Evolutionary conservation across 92 coral and sea anemone genomes (phyloP).

Genomic region (Muricea muricata): DNA sequence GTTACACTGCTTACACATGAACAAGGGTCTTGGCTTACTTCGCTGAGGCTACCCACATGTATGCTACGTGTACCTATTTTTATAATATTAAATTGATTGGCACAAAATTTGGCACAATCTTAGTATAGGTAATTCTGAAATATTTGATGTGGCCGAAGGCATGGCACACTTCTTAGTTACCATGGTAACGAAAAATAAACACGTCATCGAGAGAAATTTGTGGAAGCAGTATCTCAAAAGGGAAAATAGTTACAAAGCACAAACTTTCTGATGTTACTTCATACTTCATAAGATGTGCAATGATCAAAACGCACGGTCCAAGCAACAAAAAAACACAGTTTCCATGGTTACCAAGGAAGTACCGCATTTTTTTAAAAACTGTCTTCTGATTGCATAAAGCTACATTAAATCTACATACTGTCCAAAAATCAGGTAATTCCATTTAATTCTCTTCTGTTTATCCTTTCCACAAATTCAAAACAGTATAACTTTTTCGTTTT

Average conservation of each 20-base stretch:
- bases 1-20: too few species aligned
- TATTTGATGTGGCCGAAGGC: conserved; percentile 11
- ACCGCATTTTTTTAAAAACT: neutral
- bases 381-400: conserved; percentile 6
- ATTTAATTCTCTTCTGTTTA: neutral
- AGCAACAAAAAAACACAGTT: neutral
- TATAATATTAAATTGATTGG: neutral
- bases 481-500: neutral
- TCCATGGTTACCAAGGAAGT: neutral
- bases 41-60: too few species aligned
- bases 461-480: conserved; percentile 2
- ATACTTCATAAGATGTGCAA: neutral
- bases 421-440: neutral
- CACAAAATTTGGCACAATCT: neutral
- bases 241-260: neutral
- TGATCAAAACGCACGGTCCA: neutral
- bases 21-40: too few species aligned
- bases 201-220: neutral
- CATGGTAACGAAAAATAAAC: conserved; percentile 11
- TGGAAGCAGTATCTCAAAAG: neutral
- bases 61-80: too few species aligned
- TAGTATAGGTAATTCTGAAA: neutral
- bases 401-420: too few species aligned
- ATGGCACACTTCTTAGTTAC: neutral
- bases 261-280: neutral